Percentiles rank a stretch among this genome's conserved stretches.
Conservation (phyloP, 1,140 invertebrate species). For the Micrasema minimum region DNA sequence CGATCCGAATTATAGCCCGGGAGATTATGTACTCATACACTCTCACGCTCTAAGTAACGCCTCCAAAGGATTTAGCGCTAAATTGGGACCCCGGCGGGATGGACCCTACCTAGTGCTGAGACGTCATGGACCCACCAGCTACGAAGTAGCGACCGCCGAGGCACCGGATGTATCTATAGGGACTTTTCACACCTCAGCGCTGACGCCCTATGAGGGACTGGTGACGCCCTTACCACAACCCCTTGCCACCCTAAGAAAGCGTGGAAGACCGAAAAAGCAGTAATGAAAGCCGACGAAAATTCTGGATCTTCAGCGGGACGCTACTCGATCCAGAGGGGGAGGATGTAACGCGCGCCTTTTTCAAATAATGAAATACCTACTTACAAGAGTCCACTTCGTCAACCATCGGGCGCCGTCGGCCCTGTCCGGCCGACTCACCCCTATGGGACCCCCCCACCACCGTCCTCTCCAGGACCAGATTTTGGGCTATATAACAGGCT, state of each 20-base stretch:
- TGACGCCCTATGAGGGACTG: not conserved
- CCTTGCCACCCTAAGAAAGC: not conserved
- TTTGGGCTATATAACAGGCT: not conserved
- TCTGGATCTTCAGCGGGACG: slow-evolving; percentile 25
- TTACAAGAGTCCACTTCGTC: no score
- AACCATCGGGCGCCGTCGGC: not conserved
- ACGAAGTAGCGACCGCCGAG: slow-evolving; percentile 5
- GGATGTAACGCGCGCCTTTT: slow-evolving; percentile 2
- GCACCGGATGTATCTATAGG: slow-evolving; percentile 1
- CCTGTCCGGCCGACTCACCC: not conserved
- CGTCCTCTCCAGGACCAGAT: not conserved
- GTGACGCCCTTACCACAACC: not conserved
- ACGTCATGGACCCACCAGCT: slow-evolving; percentile 4
- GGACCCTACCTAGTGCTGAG: not conserved
- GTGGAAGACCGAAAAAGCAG: slow-evolving; percentile 12
- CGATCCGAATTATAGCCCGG: not conserved
- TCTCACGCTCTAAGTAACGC: slow-evolving; percentile 3
- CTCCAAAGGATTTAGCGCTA: not conserved
- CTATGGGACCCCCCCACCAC: not conserved
- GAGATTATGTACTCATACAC: not conserved
- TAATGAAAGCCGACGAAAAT: not conserved
- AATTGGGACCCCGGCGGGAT: not conserved
- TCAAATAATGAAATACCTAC: no score
- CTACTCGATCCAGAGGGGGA: slow-evolving; percentile 20
- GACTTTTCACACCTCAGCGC: slow-evolving; percentile 3